Percentiles rank a stretch among this genome's conserved stretches.
phyloP scores from a whole-genome alignment of 2,113 vertebrate species.

The Oenanthe melanoleuca region DNA sequence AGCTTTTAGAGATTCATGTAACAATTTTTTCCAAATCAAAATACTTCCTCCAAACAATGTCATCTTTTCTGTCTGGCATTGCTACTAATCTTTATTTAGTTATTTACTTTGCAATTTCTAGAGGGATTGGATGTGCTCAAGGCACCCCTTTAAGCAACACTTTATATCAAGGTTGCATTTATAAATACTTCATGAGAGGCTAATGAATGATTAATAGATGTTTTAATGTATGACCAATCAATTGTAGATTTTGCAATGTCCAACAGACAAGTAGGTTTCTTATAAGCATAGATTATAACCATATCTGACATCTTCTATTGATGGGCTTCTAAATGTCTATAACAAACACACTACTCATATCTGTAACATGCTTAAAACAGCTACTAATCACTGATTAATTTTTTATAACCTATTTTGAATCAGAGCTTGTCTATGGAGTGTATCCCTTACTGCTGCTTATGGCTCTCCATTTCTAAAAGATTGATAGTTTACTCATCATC shows the following conservation, averaged over 20 bases:
- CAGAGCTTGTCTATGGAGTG: not conserved
- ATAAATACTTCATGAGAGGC: slow-evolving; percentile 63
- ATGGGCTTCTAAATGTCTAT: slow-evolving; percentile 60
- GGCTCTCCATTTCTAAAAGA: not conserved
- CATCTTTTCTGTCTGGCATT: not conserved
- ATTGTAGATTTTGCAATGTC: slow-evolving; percentile 27
- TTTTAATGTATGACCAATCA: slow-evolving; percentile 68
- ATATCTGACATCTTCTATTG: slow-evolving; percentile 56
- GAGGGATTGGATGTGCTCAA: slow-evolving; percentile 35
- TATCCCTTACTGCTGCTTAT: not conserved
- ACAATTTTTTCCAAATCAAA: slow-evolving; percentile 1
- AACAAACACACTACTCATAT: slow-evolving; percentile 66
- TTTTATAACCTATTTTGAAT: slow-evolving; percentile 52
- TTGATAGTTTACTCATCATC: not conserved
- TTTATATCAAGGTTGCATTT: slow-evolving; percentile 69
- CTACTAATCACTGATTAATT: slow-evolving; percentile 59
- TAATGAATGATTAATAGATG: slow-evolving; percentile 70
- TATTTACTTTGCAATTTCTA: slow-evolving; percentile 49
- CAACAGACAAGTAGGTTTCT: slow-evolving; percentile 51
- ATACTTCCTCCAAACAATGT: slow-evolving; percentile 4
- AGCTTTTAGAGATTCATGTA: not conserved
- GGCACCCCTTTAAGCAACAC: slow-evolving; percentile 48
- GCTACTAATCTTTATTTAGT: slow-evolving; percentile 49
- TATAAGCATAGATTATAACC: slow-evolving; percentile 60
- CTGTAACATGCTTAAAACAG: slow-evolving; percentile 61